Percentiles rank a stretch among this genome's conserved stretches.
These are phyloP conservation scores for Exocentrus adspersus DNA, from an alignment of 2,888 invertebrate genomes.

Conservation along the genomic window DNA sequence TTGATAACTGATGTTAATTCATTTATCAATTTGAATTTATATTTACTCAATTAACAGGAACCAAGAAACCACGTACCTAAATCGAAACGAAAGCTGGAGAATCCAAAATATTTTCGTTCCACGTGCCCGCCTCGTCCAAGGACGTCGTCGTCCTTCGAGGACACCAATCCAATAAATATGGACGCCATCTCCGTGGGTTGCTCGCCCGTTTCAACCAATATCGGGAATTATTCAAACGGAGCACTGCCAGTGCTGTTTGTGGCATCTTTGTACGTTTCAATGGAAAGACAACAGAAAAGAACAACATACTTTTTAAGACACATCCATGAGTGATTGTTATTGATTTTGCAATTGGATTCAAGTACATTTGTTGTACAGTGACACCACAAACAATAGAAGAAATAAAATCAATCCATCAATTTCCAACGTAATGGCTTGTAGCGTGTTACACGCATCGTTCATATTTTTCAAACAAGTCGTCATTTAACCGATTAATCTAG, in stretches of 20 bases:
- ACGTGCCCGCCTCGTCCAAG: neutral
- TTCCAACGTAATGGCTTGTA: neutral
- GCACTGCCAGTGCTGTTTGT: neutral
- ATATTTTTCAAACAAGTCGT: neutral
- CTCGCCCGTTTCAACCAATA: neutral
- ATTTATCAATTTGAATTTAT: no score
- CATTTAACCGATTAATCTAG: neutral
- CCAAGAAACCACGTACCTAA: no score
- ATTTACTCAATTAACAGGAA: no score
- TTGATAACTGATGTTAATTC: no score
- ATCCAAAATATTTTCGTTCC: neutral
- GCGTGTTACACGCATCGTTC: neutral
- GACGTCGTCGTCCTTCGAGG: neutral
- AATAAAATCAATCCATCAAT: neutral
- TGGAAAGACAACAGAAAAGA: no score
- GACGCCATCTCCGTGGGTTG: neutral
- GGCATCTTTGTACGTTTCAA: neutral
- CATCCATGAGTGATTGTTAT: no score
- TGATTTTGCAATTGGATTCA: no score
- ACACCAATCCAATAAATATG: neutral
- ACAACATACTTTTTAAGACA: no score
- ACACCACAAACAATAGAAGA: neutral
- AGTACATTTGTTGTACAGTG: neutral
- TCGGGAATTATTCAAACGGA: slow-evolving; percentile 9
- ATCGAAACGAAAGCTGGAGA: neutral